Percentiles rank a stretch among this genome's conserved stretches.
phyloP scores from a whole-genome alignment of 2,888 invertebrate species.

The Heteropelma amictum region DNA sequence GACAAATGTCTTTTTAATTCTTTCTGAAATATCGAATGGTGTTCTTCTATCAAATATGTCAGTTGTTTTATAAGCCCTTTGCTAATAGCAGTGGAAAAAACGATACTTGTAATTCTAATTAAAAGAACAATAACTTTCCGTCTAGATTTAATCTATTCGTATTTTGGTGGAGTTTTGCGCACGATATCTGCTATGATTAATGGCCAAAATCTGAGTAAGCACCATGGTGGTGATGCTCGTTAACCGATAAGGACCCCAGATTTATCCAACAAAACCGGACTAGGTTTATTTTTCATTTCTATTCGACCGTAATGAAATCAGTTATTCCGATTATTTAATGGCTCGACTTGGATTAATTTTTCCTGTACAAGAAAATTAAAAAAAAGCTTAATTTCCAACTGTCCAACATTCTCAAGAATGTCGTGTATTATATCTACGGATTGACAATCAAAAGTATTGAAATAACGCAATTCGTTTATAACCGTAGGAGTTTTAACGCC shows the following conservation, averaged over 20 bases:
- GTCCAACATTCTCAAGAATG: constrained; percentile 48
- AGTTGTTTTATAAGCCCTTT: constrained; percentile 24
- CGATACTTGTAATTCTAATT: neutral
- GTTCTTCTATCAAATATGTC: constrained; percentile 12
- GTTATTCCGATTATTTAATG: constrained; percentile 17
- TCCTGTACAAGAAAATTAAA: constrained; percentile 29
- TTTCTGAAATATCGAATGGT: constrained; percentile 26
- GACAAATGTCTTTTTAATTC: constrained; percentile 24
- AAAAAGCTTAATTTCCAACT: constrained; percentile 28
- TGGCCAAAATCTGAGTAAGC: constrained; percentile 5
- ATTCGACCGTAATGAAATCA: constrained; percentile 26
- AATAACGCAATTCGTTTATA: too few relatives aligned
- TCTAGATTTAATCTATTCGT: neutral
- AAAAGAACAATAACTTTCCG: constrained; percentile 12
- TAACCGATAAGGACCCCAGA: constrained; percentile 16
- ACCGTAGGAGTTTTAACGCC: too few relatives aligned
- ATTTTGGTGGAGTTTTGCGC: neutral
- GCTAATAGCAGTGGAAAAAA: constrained; percentile 23
- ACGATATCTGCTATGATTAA: constrained; percentile 41
- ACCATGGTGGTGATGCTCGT: constrained; percentile 33
- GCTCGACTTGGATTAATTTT: constrained; percentile 27
- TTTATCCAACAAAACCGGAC: constrained; percentile 10
- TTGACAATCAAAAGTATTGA: too few relatives aligned
- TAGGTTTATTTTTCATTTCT: constrained; percentile 23
- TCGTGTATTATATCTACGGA: too few relatives aligned